phyloP scores from a whole-genome alignment of 2,113 vertebrate genomes.

The Cisticola juncidis region DNA sequence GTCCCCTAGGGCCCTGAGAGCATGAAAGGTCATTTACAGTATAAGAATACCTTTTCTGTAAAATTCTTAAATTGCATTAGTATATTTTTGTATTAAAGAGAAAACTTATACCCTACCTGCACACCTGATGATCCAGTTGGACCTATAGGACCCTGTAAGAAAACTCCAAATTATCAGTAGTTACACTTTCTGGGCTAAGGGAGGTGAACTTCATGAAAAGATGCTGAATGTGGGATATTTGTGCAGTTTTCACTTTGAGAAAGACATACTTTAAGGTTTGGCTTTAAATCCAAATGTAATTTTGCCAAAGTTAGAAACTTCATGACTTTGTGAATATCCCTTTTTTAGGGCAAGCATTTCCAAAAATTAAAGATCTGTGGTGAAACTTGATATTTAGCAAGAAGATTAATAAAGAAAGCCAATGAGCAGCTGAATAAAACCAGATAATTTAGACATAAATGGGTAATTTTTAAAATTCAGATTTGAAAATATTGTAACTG shows the following conservation, averaged over 20 bases:
- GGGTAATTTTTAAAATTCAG: neutral
- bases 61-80: neutral
- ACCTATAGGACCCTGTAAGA: slow-evolving; percentile 85
- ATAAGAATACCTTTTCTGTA: neutral
- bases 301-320: neutral
- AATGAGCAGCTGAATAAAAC: neutral
- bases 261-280: neutral
- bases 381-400: neutral
- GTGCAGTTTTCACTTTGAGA: neutral
- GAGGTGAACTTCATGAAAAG: neutral
- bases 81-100: neutral
- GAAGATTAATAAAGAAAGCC: neutral
- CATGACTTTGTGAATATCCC: neutral
- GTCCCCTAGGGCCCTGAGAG: slow-evolving; percentile 84
- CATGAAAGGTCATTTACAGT: neutral
- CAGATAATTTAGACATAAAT: neutral
- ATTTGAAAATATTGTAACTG: neutral
- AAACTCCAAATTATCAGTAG: slow-evolving; percentile 39
- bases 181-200: neutral
- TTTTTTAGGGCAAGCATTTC: neutral
- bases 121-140: slow-evolving; percentile 84
- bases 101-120: slow-evolving; percentile 76
- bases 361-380: neutral
- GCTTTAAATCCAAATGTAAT: neutral
- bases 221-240: neutral